Base-by-base conservation (phyloP, 2,888 invertebrate genomes). In the Tetheella fluctuosa region DNA sequence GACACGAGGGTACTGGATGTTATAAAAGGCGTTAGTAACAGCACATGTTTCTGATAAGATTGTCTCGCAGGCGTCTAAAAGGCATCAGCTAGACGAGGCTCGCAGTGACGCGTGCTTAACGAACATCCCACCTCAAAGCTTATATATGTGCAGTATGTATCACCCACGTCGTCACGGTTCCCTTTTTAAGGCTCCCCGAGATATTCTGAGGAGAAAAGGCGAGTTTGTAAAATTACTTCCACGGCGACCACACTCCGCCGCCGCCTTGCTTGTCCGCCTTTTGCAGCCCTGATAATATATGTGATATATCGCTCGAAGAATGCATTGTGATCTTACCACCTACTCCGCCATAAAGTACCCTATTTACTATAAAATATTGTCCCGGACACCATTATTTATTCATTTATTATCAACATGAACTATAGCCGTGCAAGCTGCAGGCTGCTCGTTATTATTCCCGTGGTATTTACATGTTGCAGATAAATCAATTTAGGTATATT, bases 271-370 rank as follows among this genome's bases (percentile, higher is more conserved):
- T 69, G 69, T 71, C 70, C 73, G 75, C 80, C 71, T 74, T 69
- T 76, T 69, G 65, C 79, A 71, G 65, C 71, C 71, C 74, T 77
- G 77, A 86, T 85, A 85, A 80, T 82, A 77, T 77, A 69, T 74
- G 73, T 86, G 85, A 88, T 85, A 85, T 84, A 89, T 87, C 68
- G 79, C 77, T 68, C 65, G 70, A 64, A 79, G 76, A 79, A 69
- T 76, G 77, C 77, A 83, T 84, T 86, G 82, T 85, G 81, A 81
- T 80, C 81, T 76, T 73, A 75, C 73, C 79, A 77, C 74, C 74
- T 71, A 80, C 74, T 68, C 55, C 65, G 68, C 69, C 64, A 79
- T 81, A 79, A 81, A 81, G 77, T 77, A 77, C 77, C 73, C 79
- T 80, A 80, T 83, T 84, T 80, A 76, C 71, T 77, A 72, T 76